Conservation (phyloP, 2,797 vertebrate species). For the Rhabdophis nuchalis region DNA sequence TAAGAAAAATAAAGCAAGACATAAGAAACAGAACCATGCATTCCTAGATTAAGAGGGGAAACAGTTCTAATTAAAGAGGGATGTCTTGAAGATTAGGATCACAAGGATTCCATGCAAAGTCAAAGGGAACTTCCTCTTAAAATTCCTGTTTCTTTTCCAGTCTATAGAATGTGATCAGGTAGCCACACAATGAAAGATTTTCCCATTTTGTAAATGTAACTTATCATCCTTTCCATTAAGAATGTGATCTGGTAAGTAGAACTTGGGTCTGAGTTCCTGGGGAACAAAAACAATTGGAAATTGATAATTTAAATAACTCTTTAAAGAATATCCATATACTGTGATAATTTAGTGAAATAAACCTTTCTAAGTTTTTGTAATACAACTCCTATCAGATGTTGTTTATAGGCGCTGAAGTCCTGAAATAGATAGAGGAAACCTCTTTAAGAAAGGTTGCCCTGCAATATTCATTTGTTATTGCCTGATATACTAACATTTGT, state of each 20-base stretch:
- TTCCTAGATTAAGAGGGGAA: background rate
- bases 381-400: background rate
- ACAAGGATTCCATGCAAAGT: background rate
- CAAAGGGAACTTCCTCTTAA: background rate
- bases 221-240: background rate
- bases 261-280: background rate
- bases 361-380: background rate
- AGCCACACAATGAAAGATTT: too few relatives aligned
- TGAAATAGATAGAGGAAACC: background rate
- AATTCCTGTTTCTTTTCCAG: background rate
- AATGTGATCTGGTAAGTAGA: background rate
- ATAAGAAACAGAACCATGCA: background rate
- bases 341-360: background rate
- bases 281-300: background rate
- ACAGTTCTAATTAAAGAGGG: background rate
- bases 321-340: background rate
- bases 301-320: background rate
- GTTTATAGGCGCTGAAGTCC: background rate
- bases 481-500: background rate
- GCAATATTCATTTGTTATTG: background rate
- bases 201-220: background rate
- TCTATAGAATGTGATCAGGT: too few relatives aligned
- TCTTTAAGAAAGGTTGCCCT: background rate
- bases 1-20: background rate
- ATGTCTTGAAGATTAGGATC: background rate